Evolutionary conservation across 2,888 invertebrate species (phyloP), one percentile per base, ranked within the genome.

Genomic region (Molanna angustata): DNA sequence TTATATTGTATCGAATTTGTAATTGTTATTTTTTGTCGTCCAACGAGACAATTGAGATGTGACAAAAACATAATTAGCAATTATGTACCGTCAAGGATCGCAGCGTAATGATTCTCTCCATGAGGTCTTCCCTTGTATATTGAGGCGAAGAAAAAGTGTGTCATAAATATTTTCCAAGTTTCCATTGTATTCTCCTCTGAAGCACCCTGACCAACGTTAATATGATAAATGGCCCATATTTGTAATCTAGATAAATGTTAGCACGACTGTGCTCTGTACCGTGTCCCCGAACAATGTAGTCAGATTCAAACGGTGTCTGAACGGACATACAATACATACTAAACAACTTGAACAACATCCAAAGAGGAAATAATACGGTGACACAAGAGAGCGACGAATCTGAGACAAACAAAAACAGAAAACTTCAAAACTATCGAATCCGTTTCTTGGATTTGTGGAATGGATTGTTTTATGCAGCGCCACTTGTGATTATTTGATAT

Each of bases 241-340:
- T 58, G 55, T 58, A 58, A 58, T 58, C 58, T 56, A 58, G 58
- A 58, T 56, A 52, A 56, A 58, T 58, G 58, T 48, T 53, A 55
- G 55, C 54, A 52, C 54, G 54, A 42, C 54, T 41, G 52, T 52
- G 54, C 45, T 37, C 19, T 49, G 53, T 33, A 16, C 42, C 20
- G 27, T 53, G 53, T 53, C 43, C 48, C 48, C 48, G 42, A 42
- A 52, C 52, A 52, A 52, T 52, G 41, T 53, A 49, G 45, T 48
- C 48, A 48, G 48, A 48, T 49, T 53, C 53, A 43, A 53, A 48
- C 48, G 48, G 43, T 53, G 48, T 53, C 35, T 53, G 43, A 44
- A 14, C 22, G 35, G 32, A 44, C 44, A 37, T 27, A 35, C 43
- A 49, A 49, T 49, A 42, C 49, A 49, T 49, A 49, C 42, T 42